Evolutionary conservation across 2,888 invertebrate species (phyloP).

Genomic region (Synergus umbraculus): DNA sequence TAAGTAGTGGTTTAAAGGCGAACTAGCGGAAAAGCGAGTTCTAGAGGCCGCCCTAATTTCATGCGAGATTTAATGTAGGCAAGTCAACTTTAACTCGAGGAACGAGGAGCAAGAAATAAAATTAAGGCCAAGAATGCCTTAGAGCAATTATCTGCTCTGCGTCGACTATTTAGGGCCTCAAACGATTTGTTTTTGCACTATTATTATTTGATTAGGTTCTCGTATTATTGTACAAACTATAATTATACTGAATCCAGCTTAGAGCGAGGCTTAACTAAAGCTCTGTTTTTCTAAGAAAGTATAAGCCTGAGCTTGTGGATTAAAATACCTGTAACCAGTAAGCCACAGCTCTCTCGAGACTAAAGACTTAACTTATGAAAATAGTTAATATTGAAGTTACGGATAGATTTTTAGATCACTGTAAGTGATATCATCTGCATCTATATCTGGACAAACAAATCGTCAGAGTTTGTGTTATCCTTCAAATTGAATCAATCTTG

Average conservation of each 20-base stretch:
- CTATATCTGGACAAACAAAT: background rate
- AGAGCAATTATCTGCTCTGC: too few species aligned
- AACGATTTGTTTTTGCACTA: background rate
- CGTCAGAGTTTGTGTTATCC: background rate
- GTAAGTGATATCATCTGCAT: background rate
- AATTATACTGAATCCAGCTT: background rate
- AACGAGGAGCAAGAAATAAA: background rate
- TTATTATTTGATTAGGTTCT: background rate
- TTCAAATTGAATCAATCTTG: slow-evolving; percentile 7
- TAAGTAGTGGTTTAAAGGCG: slow-evolving; percentile 29
- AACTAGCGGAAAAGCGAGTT: slow-evolving; percentile 17
- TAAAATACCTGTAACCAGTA: background rate
- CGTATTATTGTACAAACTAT: background rate
- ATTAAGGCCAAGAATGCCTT: too few species aligned
- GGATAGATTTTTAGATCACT: background rate
- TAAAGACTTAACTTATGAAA: slow-evolving; percentile 2
- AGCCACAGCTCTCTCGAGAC: slow-evolving; percentile 1
- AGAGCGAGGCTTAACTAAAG: background rate
- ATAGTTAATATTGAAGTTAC: background rate
- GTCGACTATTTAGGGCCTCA: too few species aligned
- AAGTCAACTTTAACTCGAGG: slow-evolving; percentile 14
- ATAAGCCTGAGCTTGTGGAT: slow-evolving; percentile 7
- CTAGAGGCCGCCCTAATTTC: slow-evolving; percentile 5
- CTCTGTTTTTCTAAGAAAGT: background rate
- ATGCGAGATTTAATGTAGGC: slow-evolving; percentile 22